Evolutionary conservation across 1,140 invertebrate species (phyloP), one percentile per base, ranked within the genome.

Genomic region (Stegodyphus dumicola): DNA sequence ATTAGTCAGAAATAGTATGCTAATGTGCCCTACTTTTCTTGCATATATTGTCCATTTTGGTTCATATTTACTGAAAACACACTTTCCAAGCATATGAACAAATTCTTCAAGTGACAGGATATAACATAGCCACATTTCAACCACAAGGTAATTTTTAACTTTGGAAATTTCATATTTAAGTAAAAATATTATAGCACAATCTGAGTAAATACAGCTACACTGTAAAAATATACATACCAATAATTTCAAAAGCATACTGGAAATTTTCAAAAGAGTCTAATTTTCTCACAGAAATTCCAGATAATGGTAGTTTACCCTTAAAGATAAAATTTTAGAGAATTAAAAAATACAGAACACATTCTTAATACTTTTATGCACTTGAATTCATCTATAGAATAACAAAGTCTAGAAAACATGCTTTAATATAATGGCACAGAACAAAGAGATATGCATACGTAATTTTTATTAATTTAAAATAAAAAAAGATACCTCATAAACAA

Each of bases 181-280:
- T 33, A 33, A 33, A 33, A 33, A 33, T 33, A 33, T 33, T 33
- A 33, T 33, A 33, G 33, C 33, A 33, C 33, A 33, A 33, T 33
- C 33, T 33, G 33, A 33, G 33, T 3, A 60, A 15, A 60, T 15
- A 60, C 56, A 10, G 56, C 9, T 60, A 60, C 15, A 60, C 9
- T 10, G 15, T 15, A 60, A 15, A 53, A 67, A 51, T 11, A 76
- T 15, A 86, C 76, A 85, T 88, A 94, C 94, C 94, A 89, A 92
- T 94, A 88, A 98, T 97, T 93, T 98, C 96, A 92, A 98, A 97
- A 88, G 95, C 95, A 92, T 97, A 95, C 91, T 95, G 95, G 88
- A 93, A 93, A 54, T 93, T 93, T 75, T 97, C 95, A 6, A 92
- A 93, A 89, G 96, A 94, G 87, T 97, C 95, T 87, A 95, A 90